Conservation (phyloP, 2,113 vertebrate species). For the Heterochromis multidens region DNA sequence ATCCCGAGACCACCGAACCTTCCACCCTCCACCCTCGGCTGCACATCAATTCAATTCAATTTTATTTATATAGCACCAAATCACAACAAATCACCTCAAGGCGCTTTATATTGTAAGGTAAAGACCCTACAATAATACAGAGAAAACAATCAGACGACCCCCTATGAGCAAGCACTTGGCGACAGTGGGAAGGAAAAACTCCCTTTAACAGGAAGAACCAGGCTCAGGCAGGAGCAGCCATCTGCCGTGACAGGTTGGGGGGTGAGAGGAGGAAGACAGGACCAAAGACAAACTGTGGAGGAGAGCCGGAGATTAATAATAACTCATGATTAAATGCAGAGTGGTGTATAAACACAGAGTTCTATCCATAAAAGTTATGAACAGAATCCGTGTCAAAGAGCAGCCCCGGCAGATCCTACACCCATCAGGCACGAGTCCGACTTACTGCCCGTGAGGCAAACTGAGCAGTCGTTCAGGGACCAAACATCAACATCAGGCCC, state of each 20-base stretch:
- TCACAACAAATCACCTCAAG: too few relatives aligned
- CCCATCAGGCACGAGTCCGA: background rate
- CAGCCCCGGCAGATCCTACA: background rate
- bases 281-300: background rate
- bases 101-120: too few relatives aligned
- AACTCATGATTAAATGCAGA: background rate
- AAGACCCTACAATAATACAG: background rate
- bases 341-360: background rate
- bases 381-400: background rate
- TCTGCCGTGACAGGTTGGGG: background rate
- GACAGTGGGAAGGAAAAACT: background rate
- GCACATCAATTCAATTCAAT: background rate
- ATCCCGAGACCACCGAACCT: background rate
- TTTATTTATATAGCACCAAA: rapidly evolving
- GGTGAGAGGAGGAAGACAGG: background rate
- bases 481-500: background rate
- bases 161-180: background rate
- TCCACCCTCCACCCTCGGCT: background rate
- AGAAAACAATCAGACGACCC: background rate
- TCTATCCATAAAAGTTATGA: too few relatives aligned
- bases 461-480: background rate
- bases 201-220: background rate
- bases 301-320: background rate
- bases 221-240: background rate
- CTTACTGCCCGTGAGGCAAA: background rate